phyloP scores from a whole-genome alignment of 2,113 vertebrate species.

The Nothocercus nigrocapillus region DNA sequence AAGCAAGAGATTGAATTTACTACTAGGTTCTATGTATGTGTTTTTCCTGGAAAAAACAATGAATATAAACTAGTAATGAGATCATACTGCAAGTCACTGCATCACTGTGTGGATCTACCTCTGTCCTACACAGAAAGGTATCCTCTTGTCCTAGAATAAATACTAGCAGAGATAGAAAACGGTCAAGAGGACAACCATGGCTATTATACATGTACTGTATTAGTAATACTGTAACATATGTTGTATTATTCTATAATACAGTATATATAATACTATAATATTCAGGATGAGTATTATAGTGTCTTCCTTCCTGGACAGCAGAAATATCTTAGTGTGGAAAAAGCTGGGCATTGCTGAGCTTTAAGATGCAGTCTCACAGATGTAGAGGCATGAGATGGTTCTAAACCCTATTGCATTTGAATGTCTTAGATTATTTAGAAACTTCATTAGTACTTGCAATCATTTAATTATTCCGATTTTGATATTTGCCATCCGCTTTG shows the following conservation, averaged over 20 bases:
- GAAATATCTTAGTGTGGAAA: not conserved
- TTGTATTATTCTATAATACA: too few relatives aligned
- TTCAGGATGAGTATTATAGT: not conserved
- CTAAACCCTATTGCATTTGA: not conserved
- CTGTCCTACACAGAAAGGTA: not conserved
- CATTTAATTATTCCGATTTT: slow-evolving; percentile 41
- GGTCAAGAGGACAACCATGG: not conserved
- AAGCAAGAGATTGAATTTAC: not conserved
- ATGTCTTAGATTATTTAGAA: not conserved
- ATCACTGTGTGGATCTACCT: not conserved
- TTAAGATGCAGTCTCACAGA: not conserved
- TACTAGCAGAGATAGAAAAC: not conserved
- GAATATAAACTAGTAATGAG: not conserved
- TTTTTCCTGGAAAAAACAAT: not conserved
- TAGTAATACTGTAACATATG: not conserved
- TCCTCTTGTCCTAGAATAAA: not conserved
- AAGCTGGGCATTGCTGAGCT: not conserved
- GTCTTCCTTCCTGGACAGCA: not conserved
- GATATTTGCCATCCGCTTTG: not conserved
- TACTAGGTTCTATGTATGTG: not conserved
- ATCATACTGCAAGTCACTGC: not conserved
- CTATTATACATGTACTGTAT: not conserved
- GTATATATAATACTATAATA: too few relatives aligned
- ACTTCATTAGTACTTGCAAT: slow-evolving; percentile 9
- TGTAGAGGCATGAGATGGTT: not conserved